Percentiles rank a stretch among this genome's conserved stretches.
These are phyloP conservation scores for Choristoneura fumiferana DNA, from an alignment of 1,140 invertebrate species.

Conservation along the genomic window DNA sequence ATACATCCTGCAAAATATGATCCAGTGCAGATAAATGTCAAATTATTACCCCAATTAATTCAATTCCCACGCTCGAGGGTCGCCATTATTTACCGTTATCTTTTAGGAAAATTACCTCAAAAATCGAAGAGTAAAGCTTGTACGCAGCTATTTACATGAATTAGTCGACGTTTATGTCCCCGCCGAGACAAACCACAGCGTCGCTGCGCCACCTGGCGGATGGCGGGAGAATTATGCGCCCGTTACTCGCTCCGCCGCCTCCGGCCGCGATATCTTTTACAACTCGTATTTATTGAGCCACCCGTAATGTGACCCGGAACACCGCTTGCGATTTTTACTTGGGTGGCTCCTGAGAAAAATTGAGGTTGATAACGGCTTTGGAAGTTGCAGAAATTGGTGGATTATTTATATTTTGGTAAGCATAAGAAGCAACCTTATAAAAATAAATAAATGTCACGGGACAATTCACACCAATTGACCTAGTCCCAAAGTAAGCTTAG, in stretches of 20 bases:
- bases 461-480: too few species aligned
- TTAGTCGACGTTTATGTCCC: conserved; percentile 70
- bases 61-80: conserved; percentile 17
- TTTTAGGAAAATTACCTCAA: conserved; percentile 31
- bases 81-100: conserved; percentile 14
- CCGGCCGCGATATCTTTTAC: conserved; percentile 35
- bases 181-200: conserved; percentile 65
- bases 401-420: too few species aligned
- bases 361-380: conserved; percentile 8
- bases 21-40: conserved; percentile 8
- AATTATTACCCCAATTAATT: conserved; percentile 17
- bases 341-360: background rate
- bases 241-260: conserved; percentile 59
- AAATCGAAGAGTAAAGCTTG: conserved; percentile 49
- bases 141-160: conserved; percentile 67
- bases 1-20: background rate
- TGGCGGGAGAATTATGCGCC: conserved; percentile 57
- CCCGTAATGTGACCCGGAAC: conserved; percentile 17
- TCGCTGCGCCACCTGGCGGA: conserved; percentile 60
- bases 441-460: too few species aligned
- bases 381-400: background rate
- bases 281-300: conserved; percentile 19
- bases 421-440: too few species aligned
- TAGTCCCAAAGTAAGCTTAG: too few species aligned
- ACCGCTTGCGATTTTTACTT: conserved; percentile 13